Evolutionary conservation across 1,140 invertebrate species (phyloP), one percentile per base, ranked within the genome.

Genomic region (Orius insidiosus): DNA sequence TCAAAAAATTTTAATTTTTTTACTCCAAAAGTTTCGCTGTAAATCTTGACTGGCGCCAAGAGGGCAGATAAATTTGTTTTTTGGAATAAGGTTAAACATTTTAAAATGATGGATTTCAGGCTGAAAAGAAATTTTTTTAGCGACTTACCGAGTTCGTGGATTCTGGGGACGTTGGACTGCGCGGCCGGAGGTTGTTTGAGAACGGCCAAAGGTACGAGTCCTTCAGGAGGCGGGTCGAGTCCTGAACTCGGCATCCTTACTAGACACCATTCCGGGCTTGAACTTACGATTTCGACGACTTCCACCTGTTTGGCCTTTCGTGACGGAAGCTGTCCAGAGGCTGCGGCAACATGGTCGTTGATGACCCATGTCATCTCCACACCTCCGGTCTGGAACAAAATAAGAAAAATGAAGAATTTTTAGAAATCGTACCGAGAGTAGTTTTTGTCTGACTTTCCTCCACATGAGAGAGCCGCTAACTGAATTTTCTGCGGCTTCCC

Each of bases 351-450:
- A 59, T 84, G 79, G 59, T 89, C 85, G 13, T 76, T 75, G 8
- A 88, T 71, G 46, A 89, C 84, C 82, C 84, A 87, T 41, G 81
- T 87, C 71, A 86, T 80, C 57, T 90, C 85, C 49, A 74, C 66
- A 31, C 74, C 75, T 70, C 48, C 70, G 32, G 74, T 67, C 76
- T 45, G n/a, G n/a, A 67, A 54, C 48, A 55, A 53, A 51, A 53
- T 24, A 38, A 43, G 10, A 34, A 36, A 36, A n/a, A 11, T n/a
- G n/a, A n/a, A n/a, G n/a, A 36, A 36, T 36, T 36, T 3, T 4
- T 7, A 24, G 24, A 24, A 7, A 24, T 24, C 24, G 3, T 24
- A 24, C 24, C 24, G 24, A 24, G 24, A 24, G 24, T 24, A 24
- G 24, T 24, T 24, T 24, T 24, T 24, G 24, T 7, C 24, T 24